Evolutionary conservation across 1,140 invertebrate species (phyloP).

Genomic region (Helicoverpa zea): DNA sequence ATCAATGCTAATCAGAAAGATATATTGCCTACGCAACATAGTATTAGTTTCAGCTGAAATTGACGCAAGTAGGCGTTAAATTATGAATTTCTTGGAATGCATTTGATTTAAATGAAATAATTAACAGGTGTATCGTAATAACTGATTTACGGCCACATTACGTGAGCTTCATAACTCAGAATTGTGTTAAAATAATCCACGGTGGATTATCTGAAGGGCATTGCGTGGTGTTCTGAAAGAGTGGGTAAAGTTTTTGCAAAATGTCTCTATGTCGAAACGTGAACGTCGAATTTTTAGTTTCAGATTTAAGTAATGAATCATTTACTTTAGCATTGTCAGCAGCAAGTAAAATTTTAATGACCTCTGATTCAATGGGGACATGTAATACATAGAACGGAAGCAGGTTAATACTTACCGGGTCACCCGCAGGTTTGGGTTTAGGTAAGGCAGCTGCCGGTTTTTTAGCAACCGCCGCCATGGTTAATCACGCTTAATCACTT

Average conservation of each 20-base stretch:
- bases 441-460: conserved; percentile 61
- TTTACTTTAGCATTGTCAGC: too few relatives aligned
- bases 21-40: conserved; percentile 14
- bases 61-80: conserved; percentile 19
- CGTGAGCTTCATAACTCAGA: conserved; percentile 1
- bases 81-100: conserved; percentile 33
- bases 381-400: conserved; percentile 39
- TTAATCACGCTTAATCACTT: conserved; percentile 65
- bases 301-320: too few relatives aligned
- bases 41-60: conserved; percentile 3
- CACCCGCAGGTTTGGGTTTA: conserved; percentile 56
- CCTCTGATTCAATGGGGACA: conserved; percentile 41
- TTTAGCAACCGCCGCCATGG: conserved; percentile 76
- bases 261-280: neutral
- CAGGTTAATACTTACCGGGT: conserved; percentile 67
- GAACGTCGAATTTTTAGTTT: too few relatives aligned
- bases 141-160: conserved; percentile 27
- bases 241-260: neutral
- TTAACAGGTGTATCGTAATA: conserved; percentile 33
- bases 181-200: conserved; percentile 14
- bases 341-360: conserved; percentile 53
- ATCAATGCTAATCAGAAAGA: conserved; percentile 4
- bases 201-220: neutral
- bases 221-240: neutral
- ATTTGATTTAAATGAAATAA: conserved; percentile 41